phyloP scores from a whole-genome alignment of 2,888 invertebrate species.

The Schizaphis graminum region DNA sequence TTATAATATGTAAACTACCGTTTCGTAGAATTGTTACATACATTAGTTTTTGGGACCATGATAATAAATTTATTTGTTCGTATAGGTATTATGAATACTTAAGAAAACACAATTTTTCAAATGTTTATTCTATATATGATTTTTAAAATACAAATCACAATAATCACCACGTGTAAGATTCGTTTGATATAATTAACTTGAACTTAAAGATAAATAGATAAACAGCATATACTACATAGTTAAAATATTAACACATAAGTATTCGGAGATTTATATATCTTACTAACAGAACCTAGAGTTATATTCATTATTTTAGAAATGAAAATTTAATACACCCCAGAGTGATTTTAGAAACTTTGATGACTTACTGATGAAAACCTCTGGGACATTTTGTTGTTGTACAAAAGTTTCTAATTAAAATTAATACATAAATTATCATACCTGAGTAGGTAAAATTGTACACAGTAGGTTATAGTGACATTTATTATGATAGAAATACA shows the following conservation, averaged over 20 bases:
- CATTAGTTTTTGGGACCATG: neutral
- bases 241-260: neutral
- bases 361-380: conserved; percentile 52
- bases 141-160: neutral
- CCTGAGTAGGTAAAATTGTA: conserved; percentile 10
- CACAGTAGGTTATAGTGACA: neutral
- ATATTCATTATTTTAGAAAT: conserved; percentile 46
- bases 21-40: neutral
- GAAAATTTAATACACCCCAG: conserved; percentile 58
- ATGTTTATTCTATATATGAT: neutral
- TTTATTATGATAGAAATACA: conserved; percentile 3
- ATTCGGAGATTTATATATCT: neutral
- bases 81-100: neutral
- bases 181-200: neutral
- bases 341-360: conserved; percentile 61
- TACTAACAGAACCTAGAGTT: neutral
- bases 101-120: neutral
- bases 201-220: neutral
- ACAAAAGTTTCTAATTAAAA: conserved; percentile 60
- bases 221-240: neutral
- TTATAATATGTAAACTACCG: neutral
- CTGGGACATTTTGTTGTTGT: conserved; percentile 41
- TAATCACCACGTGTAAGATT: neutral
- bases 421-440: conserved; percentile 48
- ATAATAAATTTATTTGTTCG: neutral